Base-by-base conservation (phyloP, 2,888 invertebrate genomes). In the Syrphus vitripennis region DNA sequence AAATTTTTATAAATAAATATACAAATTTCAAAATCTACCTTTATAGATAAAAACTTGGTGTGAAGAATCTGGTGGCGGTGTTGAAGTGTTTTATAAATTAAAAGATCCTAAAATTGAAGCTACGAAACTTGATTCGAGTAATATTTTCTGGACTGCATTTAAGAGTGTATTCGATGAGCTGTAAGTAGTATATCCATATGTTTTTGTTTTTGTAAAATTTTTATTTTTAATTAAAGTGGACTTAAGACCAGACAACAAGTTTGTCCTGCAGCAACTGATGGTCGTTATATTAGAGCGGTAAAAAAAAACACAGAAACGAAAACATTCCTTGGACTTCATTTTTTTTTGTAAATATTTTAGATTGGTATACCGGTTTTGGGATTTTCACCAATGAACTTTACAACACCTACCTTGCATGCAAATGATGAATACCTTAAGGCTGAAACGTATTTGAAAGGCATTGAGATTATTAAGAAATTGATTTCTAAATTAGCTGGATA, bases 311-410 rank as follows among this genome's bases (percentile, higher is more conserved):
- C n/a, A n/a, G n/a, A n/a, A n/a, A n/a, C n/a, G n/a, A n/a, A n/a
- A n/a, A n/a, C n/a, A n/a, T n/a, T n/a, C n/a, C n/a, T n/a, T n/a
- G n/a, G n/a, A n/a, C n/a, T n/a, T n/a, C n/a, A n/a, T n/a, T 31
- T 31, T n/a, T 12, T 5, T 29, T 53, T 19, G 14, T 34, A 19
- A 19, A 3, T 6, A 29, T 24, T 24, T 12, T 89, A 95, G 94
- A 90, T 94, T 48, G 97, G 97, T 7, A 94, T 97, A 74, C 96
- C 97, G 1, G 97, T 97, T 0, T 93, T 98, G 81, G 97, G 98
- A 29, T 98, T 98, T 92, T 97, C 98, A 0, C 98, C 98, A 0
- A 96, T 98, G 93, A 96, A 95, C 89, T 94, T 95, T 89, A 97
- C 97, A 0, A 95, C 95, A 0, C 94, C 97, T 2, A 93, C 96